Evolutionary conservation across 2,113 vertebrate genomes (phyloP).

Genomic region (Eptesicus fuscus): DNA sequence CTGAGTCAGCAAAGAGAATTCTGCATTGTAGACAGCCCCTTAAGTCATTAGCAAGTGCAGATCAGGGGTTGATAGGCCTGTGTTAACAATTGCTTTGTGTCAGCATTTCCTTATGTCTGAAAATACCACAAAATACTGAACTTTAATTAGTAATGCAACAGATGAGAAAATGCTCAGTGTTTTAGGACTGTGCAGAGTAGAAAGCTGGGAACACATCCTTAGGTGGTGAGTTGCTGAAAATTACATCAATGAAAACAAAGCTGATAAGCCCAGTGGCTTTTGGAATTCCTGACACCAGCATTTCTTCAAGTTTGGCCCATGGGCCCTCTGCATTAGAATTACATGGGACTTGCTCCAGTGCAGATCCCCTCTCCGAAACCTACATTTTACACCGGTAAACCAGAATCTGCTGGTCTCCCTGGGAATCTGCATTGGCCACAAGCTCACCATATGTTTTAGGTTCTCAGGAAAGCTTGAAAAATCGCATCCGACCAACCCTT

Average conservation of each 20-base stretch:
- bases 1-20: conserved; percentile 10
- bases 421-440: neutral
- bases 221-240: neutral
- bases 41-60: neutral
- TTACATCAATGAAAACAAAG: neutral
- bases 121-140: conserved; percentile 15
- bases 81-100: neutral
- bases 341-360: neutral
- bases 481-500: neutral
- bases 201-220: neutral
- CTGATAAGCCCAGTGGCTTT: neutral
- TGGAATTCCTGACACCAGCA: neutral
- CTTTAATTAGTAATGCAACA: neutral
- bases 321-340: neutral
- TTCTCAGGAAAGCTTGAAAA: neutral
- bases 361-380: neutral
- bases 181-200: neutral
- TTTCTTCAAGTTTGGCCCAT: neutral
- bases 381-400: neutral
- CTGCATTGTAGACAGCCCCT: neutral
- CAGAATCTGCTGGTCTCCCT: neutral
- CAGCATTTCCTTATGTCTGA: neutral
- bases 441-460: neutral
- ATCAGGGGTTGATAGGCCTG: neutral
- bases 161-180: neutral